A percentile compares a stretch with the other conserved stretches of the same genome.
phyloP scores from a whole-genome alignment of 2,888 invertebrate species.

The Meganola albula region DNA sequence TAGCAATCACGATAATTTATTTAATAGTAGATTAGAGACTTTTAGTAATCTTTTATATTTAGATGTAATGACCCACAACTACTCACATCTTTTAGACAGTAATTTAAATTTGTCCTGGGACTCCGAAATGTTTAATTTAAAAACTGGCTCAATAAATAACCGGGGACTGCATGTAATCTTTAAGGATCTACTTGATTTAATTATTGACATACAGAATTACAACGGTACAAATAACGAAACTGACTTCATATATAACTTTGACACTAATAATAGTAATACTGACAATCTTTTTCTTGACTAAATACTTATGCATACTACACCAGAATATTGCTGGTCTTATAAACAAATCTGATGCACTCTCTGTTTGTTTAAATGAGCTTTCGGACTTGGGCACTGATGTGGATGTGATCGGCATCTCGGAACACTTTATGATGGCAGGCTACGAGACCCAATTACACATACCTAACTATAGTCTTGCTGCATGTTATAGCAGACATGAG shows the following conservation, averaged over 20 bases:
- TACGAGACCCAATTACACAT: background rate
- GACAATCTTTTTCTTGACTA: slow-evolving; percentile 3
- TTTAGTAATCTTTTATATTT: slow-evolving; percentile 4
- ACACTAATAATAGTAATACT: background rate
- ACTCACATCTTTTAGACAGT: slow-evolving; percentile 4
- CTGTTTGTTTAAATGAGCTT: background rate
- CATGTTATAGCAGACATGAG: background rate
- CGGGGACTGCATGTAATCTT: background rate
- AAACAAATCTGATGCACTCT: background rate
- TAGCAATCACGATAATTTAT: background rate
- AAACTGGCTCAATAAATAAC: background rate
- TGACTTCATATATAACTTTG: background rate
- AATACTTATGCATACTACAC: background rate
- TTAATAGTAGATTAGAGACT: slow-evolving; percentile 1
- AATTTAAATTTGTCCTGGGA: slow-evolving; percentile 5
- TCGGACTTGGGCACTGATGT: background rate
- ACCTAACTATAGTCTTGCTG: background rate
- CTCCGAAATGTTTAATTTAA: slow-evolving; percentile 1
- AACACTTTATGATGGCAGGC: background rate
- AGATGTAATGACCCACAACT: slow-evolving; percentile 4
- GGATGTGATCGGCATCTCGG: background rate
- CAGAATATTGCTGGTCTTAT: background rate
- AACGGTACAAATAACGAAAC: background rate
- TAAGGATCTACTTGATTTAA: background rate
- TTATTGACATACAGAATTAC: background rate